phyloP scores from a whole-genome alignment of 2,797 vertebrate genomes.

The Pangasius larnaudii region DNA sequence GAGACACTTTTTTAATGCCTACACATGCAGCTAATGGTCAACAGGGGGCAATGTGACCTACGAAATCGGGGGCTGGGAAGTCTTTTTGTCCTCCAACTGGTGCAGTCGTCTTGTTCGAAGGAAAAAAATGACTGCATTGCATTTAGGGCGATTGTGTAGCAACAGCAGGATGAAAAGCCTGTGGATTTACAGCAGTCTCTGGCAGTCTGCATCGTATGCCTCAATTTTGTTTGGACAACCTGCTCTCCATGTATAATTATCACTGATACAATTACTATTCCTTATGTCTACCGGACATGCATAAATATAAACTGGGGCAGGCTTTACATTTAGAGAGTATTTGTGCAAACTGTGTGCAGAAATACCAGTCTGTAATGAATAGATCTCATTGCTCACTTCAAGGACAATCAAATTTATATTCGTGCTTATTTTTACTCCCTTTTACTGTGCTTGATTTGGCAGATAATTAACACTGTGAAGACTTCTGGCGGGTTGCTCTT shows the following conservation, averaged over 20 bases:
- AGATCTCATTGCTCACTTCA: slow-evolving; percentile 65
- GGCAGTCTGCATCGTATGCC: slow-evolving; percentile 71
- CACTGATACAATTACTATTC: slow-evolving; percentile 76
- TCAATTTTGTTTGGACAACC: slow-evolving; percentile 78
- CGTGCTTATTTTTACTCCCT: slow-evolving; percentile 68
- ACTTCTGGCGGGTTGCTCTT: slow-evolving; percentile 70
- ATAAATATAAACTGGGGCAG: slow-evolving; percentile 70
- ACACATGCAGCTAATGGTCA: slow-evolving; percentile 56
- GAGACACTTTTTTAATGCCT: slow-evolving; percentile 28
- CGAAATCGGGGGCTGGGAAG: slow-evolving; percentile 64
- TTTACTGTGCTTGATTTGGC: slow-evolving; percentile 67
- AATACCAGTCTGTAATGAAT: slow-evolving; percentile 72
- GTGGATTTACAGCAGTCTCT: slow-evolving; percentile 67
- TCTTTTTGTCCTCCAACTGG: slow-evolving; percentile 68
- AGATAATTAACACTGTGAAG: slow-evolving; percentile 75
- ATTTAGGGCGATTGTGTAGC: slow-evolving; percentile 68
- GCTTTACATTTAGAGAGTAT: slow-evolving; percentile 67
- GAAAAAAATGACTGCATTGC: slow-evolving; percentile 72
- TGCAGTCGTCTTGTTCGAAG: slow-evolving; percentile 68
- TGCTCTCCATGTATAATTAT: slow-evolving; percentile 77
- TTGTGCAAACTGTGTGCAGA: slow-evolving; percentile 70
- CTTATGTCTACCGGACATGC: slow-evolving; percentile 65
- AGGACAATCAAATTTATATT: slow-evolving; percentile 70
- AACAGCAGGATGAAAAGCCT: slow-evolving; percentile 60
- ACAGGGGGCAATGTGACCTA: slow-evolving; percentile 80